Percentiles rank a stretch among this genome's conserved stretches.
These are phyloP conservation scores for Drosophila repleta DNA, from an alignment of 1,140 invertebrate genomes.

Conservation along the genomic window DNA sequence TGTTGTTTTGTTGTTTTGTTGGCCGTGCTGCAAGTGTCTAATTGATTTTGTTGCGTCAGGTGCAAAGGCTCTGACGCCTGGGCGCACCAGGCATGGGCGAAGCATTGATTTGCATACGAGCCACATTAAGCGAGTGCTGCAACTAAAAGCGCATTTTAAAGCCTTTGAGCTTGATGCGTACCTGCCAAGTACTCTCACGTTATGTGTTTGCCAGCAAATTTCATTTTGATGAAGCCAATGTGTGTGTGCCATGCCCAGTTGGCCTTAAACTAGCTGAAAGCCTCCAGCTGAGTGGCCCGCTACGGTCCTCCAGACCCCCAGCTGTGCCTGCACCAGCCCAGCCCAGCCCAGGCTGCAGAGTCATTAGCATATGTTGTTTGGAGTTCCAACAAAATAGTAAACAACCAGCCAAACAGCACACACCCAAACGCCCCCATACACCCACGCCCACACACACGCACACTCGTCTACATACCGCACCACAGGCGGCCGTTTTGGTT, in stretches of 20 bases:
- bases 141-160: constrained; percentile 68
- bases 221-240: constrained; percentile 77
- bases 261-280: constrained; percentile 75
- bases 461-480: constrained; percentile 21
- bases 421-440: constrained; percentile 22
- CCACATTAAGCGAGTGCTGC: constrained; percentile 27
- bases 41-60: constrained; percentile 69
- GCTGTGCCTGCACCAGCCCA: neutral
- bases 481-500: constrained; percentile 33
- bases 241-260: constrained; percentile 39
- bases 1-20: constrained; percentile 11
- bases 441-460: neutral
- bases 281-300: constrained; percentile 60
- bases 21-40: constrained; percentile 55
- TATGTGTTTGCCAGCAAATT: constrained; percentile 71
- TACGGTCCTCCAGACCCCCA: constrained; percentile 3
- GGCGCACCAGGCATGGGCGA: constrained; percentile 21
- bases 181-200: constrained; percentile 43
- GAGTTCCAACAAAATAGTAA: constrained; percentile 63
- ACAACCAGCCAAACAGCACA: constrained; percentile 58
- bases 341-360: constrained; percentile 31
- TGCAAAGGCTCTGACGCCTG: constrained; percentile 27
- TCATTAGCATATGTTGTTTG: constrained; percentile 81
- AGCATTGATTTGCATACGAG: constrained; percentile 32
- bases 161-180: constrained; percentile 65